Percentiles rank a stretch among this genome's conserved stretches.
phyloP scores from a whole-genome alignment of 2,113 vertebrate genomes.

The Panthera leo region DNA sequence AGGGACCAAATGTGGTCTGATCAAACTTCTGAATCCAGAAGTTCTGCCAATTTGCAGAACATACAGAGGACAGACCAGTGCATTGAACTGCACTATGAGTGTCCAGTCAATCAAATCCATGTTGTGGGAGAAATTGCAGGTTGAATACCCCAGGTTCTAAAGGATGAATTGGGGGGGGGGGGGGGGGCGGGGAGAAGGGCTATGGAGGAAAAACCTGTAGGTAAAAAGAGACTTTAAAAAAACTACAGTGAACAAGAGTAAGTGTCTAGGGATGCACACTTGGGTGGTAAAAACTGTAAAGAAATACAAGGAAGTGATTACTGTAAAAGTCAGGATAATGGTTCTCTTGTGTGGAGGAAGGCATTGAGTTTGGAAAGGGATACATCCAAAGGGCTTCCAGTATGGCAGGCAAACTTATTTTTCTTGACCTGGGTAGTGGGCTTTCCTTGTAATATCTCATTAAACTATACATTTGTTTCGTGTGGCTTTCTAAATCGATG shows the following conservation, averaged over 20 bases:
- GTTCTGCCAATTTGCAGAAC: not conserved
- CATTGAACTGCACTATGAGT: not conserved
- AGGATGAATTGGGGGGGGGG: not conserved
- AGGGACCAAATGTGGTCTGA: not conserved
- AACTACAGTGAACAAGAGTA: not conserved
- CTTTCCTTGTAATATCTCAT: not conserved
- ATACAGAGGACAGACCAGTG: not conserved
- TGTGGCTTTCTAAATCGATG: not conserved
- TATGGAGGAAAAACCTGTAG: not conserved
- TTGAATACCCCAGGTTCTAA: not conserved
- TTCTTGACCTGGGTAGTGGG: not conserved
- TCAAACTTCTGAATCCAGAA: not conserved
- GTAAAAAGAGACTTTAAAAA: not conserved
- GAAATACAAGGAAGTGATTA: not conserved
- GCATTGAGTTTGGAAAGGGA: not conserved
- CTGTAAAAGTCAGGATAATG: not conserved
- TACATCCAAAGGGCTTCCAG: not conserved
- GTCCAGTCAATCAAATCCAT: not conserved
- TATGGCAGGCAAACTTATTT: not conserved
- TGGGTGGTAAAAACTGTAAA: not conserved
- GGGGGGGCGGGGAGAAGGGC: accelerated
- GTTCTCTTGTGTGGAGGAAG: not conserved
- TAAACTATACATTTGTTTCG: not conserved
- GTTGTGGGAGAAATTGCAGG: not conserved
- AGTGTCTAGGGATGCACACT: not conserved